Conservation (phyloP, 2,888 invertebrate species). For the Strigamia transsilvanica region DNA sequence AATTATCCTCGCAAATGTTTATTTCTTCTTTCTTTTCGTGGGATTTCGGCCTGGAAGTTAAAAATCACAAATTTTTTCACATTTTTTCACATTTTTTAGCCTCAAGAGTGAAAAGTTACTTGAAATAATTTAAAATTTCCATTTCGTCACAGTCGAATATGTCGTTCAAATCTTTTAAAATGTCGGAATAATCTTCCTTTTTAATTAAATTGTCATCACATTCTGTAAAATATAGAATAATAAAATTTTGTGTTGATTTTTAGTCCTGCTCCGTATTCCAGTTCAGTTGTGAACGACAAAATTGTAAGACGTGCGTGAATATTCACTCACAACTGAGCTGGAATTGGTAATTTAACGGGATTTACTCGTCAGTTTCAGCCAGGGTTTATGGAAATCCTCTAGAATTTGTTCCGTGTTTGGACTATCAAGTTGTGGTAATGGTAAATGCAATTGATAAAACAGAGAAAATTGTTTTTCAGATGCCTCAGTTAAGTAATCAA, state of each 20-base stretch:
- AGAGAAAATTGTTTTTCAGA: background rate
- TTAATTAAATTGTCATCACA: background rate
- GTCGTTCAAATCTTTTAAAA: background rate
- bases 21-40: background rate
- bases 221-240: background rate
- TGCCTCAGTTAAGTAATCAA: background rate
- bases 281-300: no score
- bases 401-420: background rate
- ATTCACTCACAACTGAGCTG: no score
- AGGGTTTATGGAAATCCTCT: background rate
- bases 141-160: background rate
- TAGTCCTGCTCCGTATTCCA: no score
- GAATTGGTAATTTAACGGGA: no score
- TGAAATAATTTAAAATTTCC: background rate
- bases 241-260: no score
- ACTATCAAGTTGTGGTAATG: background rate
- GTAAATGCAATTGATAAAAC: background rate
- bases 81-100: background rate
- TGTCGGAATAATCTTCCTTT: background rate
- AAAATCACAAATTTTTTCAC: background rate
- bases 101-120: background rate
- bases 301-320: no score
- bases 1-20: background rate
- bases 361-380: background rate
- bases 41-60: background rate